Conservation (phyloP, 2,797 vertebrate genomes). For the Molossus alvarezi region DNA sequence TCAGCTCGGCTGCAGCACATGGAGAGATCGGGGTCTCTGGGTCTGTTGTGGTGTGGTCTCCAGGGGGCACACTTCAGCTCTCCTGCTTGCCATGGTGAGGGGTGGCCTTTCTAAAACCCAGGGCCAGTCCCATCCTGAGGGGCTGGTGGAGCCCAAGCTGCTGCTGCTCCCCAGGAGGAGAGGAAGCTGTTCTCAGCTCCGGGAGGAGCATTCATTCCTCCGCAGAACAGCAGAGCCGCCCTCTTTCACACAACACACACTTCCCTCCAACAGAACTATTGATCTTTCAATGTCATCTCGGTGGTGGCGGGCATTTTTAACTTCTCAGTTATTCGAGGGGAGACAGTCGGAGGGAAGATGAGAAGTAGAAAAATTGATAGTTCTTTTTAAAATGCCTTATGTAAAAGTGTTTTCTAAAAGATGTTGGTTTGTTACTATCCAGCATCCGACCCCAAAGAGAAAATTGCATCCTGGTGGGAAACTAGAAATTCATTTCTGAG, state of each 20-base stretch:
- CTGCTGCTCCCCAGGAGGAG: not conserved
- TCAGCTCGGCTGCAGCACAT: slow-evolving; percentile 60
- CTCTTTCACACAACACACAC: not conserved
- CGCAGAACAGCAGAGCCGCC: not conserved
- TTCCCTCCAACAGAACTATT: slow-evolving; percentile 58
- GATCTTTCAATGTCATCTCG: slow-evolving; percentile 75
- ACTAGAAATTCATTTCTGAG: slow-evolving; percentile 80
- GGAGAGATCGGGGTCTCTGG: slow-evolving; percentile 53
- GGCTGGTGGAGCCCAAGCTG: not conserved
- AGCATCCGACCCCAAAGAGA: slow-evolving; percentile 77
- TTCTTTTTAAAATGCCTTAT: slow-evolving; percentile 53
- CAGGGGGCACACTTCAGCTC: not conserved
- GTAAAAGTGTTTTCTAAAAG: slow-evolving; percentile 70
- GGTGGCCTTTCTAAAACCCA: slow-evolving; percentile 61
- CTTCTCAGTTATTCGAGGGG: not conserved
- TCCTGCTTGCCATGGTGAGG: slow-evolving; percentile 9
- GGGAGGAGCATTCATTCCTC: slow-evolving; percentile 52
- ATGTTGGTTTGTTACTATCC: slow-evolving; percentile 48
- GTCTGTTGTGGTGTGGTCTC: slow-evolving; percentile 65
- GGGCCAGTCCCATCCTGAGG: not conserved
- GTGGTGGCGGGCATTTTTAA: slow-evolving; percentile 38
- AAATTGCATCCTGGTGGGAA: slow-evolving; percentile 81
- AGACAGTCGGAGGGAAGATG: not conserved
- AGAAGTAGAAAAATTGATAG: slow-evolving; percentile 55
- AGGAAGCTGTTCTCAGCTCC: slow-evolving; percentile 46